Evolutionary conservation across 2,888 invertebrate genomes (phyloP), one percentile per base, ranked within the genome.

Genomic region (Ryuthela nishihirai): DNA sequence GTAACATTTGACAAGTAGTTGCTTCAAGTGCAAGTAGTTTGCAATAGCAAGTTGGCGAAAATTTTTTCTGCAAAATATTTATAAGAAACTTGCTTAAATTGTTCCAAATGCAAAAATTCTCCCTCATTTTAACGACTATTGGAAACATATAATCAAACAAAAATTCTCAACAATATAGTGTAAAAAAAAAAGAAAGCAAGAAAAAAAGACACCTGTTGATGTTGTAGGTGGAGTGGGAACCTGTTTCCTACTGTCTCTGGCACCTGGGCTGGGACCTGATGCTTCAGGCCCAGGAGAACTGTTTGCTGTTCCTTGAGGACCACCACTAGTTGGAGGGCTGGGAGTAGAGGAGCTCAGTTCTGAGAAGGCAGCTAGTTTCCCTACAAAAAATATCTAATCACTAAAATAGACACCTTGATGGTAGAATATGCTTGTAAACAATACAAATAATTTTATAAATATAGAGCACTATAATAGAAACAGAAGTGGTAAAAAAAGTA

Each of bases 171-270:
- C 7, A 7, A 43, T 12, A 35, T 21, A 23, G 9, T 10, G 15
- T 23, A 21, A 39, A 39, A 15, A 3, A 29, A 2, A 18, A 23
- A 20, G 12, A 4, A n/a, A 35, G 3, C 5, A 6, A 15, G 5
- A 5, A 2, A 24, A 12, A 15, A 21, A 54, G 35, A 44, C 32
- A 65, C 65, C 54, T 24, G 61, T 36, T 17, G 64, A 54, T 21
- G 64, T 55, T 15, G 46, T 49, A 17, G 65, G 62, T 3, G 65
- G 62, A 10, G 65, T 50, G 10, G 54, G 41, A 9, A 61, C 34
- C 26, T 63, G 52, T 24, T 56, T 52, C 46, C 63, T 45, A 15
- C 38, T 55, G 29, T 65, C 65, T 46, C 65, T 42, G 18, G 56
- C 56, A n/a, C 32, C 32, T 18, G 53, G 53, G 12, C 42, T 54